Base-by-base conservation (phyloP, 2,888 invertebrate genomes). In the Pollenia angustigena region DNA sequence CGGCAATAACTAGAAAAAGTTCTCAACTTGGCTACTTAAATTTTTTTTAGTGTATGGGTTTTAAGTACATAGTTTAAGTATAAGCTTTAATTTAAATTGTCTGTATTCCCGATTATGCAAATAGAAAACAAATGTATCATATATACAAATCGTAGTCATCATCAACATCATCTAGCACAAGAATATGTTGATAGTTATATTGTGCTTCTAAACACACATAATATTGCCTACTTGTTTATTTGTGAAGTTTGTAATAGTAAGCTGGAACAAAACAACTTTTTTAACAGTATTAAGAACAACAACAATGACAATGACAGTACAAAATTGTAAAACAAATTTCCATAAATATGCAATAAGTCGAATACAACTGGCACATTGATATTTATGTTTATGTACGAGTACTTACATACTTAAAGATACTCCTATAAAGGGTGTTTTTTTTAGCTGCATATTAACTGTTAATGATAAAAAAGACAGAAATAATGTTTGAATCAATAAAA, bases 321-420 rank as follows among this genome's bases (percentile, higher is more conserved):
- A 56, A 62, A 78, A 58, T 78, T 66, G 62, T 58, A 23, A 72
- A 78, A 72, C 64, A 79, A 84, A 79, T 84, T 84, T 84, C 84
- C 84, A 84, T 84, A 84, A 84, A 84, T 84, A 79, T 79, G 68
- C 66, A 79, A 84, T 74, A 84, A 79, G 79, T 84, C 74, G 72
- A 79, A 74, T 56, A 78, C 54, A 78, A 76, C 52, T 60, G 79
- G 16, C 18, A n/a, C 9, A 66, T 23, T 48, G 4, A 48, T 44
- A 48, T 12, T 10, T 14, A 11, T 7, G 23, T 44, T 18, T 44
- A 62, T 62, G 42, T 40, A 42, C 32, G 6, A 32, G 4, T 6
- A 4, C 32, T 32, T 0, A 32, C 32, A 4, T 32, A 32, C 32
- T 32, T 32, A 6, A 32, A 32, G 4, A 6, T 32, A 32, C 32